Conservation (phyloP, 2,888 invertebrate species). For the Aleiodes alternator region DNA sequence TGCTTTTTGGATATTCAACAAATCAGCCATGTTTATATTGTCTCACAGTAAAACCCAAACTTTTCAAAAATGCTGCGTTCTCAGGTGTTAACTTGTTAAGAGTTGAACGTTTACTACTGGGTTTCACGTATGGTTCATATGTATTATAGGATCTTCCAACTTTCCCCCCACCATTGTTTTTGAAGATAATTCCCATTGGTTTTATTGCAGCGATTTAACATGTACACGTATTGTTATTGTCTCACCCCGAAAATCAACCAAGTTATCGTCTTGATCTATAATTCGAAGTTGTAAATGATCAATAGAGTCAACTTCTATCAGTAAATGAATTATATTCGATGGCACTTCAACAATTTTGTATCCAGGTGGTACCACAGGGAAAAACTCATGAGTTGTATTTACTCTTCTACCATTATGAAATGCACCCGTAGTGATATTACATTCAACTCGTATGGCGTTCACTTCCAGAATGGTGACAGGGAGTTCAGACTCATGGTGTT, state of each 20-base stretch:
- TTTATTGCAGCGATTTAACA: not conserved
- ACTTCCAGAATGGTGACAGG: slow-evolving; percentile 54
- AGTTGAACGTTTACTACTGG: not conserved
- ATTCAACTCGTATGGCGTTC: slow-evolving; percentile 56
- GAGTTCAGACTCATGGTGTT: slow-evolving; percentile 48
- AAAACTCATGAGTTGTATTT: too few relatives aligned
- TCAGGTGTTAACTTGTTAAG: not conserved
- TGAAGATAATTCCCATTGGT: not conserved
- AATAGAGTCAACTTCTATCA: slow-evolving; percentile 46
- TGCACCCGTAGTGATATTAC: slow-evolving; percentile 57
- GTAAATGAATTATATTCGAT: slow-evolving; percentile 54
- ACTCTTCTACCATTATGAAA: too few relatives aligned
- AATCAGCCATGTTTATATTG: not conserved
- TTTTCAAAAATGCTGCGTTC: not conserved
- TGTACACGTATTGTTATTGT: slow-evolving; percentile 50
- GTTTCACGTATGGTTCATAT: not conserved
- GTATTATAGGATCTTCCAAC: too few relatives aligned
- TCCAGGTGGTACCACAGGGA: too few relatives aligned
- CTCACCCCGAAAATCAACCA: slow-evolving; percentile 56
- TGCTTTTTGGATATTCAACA: not conserved
- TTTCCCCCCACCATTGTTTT: not conserved
- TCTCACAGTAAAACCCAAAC: not conserved
- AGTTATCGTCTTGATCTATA: slow-evolving; percentile 54
- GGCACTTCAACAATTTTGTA: too few relatives aligned
- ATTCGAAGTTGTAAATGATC: slow-evolving; percentile 53